Evolutionary conservation across 2,113 vertebrate genomes (phyloP), one percentile per base, ranked within the genome.

Genomic region (Haplochromis burtoni): DNA sequence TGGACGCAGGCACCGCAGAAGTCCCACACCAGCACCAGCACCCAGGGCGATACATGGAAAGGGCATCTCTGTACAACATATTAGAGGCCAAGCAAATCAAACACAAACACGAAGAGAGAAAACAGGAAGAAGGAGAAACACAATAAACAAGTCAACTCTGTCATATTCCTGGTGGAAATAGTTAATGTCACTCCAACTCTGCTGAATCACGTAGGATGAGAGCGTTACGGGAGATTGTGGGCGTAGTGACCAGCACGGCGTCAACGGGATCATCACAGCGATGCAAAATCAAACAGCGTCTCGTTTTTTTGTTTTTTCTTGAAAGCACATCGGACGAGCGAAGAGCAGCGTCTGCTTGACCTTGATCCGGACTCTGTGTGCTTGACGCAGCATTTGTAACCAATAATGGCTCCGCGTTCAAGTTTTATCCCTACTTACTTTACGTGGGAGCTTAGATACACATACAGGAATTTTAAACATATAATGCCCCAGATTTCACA

Each of bases 401-500:
- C 9, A 42, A 40, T 78, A 91, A 82, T 7, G 14, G 40, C 76
- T 5, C n/a, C 19, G 16, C 16, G 8, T 12, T 78, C 80, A 38
- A 83, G 78, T 79, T 89, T 86, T 83, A 80, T 88, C 71, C 55
- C 31, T 3, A 3, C 83, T 10, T 80, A 89, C 76, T 90, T 84
- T 24, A 81, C 45, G 38, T 53, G 40, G 63, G 51, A 45, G 76
- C 81, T 80, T 53, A 80, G 55, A 87, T 85, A 91, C 90, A 92
- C 90, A 91, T 85, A 83, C 83, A 86, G 86, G 87, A 84, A 86
- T 82, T 94, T 79, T 90, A 90, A 93, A 95, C 94, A 93, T 89
- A 86, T 79, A 94, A 90, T 93, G 93, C 87, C 95, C 93, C 92
- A 94, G 94, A 94, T 95, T 95, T 93, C 85, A 88, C 29, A 63